Percentiles rank a stretch among this genome's conserved stretches.
Evolutionary conservation across 2,113 vertebrate species (phyloP).

Genomic region (Cervus canadensis): DNA sequence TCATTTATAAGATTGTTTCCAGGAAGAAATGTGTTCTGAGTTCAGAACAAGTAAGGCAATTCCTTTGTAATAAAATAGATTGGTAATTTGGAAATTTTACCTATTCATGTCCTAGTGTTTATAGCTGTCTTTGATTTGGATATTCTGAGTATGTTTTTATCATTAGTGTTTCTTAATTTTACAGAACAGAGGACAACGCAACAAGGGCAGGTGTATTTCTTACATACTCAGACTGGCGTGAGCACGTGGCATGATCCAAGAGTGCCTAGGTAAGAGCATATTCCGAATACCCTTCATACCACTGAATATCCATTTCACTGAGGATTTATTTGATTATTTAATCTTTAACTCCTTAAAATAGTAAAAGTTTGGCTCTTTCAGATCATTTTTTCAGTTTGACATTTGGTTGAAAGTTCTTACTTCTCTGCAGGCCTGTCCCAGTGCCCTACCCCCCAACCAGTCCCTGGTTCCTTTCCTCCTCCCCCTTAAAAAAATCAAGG

Average conservation of each 20-base stretch:
- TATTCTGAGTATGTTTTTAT: conserved; percentile 43
- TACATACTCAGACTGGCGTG: conserved; percentile 96
- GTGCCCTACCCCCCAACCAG: neutral
- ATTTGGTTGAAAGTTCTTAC: neutral
- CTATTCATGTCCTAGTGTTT: neutral
- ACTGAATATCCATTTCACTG: neutral
- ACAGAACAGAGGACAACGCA: conserved; percentile 97
- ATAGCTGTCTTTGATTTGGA: neutral
- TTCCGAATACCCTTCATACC: neutral
- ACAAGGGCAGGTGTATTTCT: conserved; percentile 96
- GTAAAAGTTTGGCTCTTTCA: conserved; percentile 17
- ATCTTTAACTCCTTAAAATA: neutral
- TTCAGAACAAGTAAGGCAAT: conserved; percentile 1
- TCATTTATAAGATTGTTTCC: conserved; percentile 15
- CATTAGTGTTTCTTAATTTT: conserved; percentile 64
- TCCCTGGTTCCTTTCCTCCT: neutral
- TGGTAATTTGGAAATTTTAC: neutral
- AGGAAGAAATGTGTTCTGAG: neutral
- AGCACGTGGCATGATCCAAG: conserved; percentile 98
- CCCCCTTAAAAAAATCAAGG: neutral
- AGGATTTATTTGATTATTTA: conserved; percentile 22
- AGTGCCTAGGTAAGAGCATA: conserved; percentile 89
- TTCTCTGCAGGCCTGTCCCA: neutral
- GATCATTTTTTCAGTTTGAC: neutral
- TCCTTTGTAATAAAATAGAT: neutral